A percentile compares a stretch with the other conserved stretches of the same genome.
phyloP scores from a whole-genome alignment of 1,140 invertebrate species.

The Atta cephalotes region DNA sequence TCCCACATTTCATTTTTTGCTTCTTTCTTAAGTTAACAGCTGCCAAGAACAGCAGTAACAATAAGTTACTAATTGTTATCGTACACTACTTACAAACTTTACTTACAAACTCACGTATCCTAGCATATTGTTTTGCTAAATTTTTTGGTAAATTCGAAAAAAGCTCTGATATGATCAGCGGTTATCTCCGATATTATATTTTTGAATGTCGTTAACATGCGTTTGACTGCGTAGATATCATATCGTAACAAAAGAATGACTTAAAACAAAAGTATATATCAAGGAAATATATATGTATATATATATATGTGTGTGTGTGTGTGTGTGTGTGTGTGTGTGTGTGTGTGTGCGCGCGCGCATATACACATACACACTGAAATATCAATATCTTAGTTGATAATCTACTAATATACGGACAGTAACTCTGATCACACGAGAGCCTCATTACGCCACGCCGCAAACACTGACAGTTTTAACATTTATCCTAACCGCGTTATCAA shows the following conservation, averaged over 20 bases:
- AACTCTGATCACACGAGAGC: slow-evolving; percentile 39
- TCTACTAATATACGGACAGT: not conserved
- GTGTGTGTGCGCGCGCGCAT: no score
- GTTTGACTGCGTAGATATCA: not conserved
- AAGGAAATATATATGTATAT: not conserved
- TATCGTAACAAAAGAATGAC: not conserved
- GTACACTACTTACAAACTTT: slow-evolving; percentile 85
- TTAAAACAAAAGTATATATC: not conserved
- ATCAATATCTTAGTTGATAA: not conserved
- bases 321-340: no score
- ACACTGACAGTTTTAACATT: slow-evolving; percentile 25
- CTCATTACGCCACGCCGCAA: slow-evolving; percentile 21
- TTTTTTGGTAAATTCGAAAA: slow-evolving; percentile 82
- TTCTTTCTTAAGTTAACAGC: not conserved
- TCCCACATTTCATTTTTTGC: not conserved
- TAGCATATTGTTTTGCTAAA: slow-evolving; percentile 75
- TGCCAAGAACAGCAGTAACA: slow-evolving; percentile 48
- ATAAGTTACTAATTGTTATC: slow-evolving; percentile 81
- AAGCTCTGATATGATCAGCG: not conserved
- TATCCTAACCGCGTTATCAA: slow-evolving; percentile 39
- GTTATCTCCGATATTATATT: not conserved
- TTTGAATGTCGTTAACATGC: not conserved
- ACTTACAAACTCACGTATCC: slow-evolving; percentile 81
- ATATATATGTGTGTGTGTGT: no score
- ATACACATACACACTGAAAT: not conserved